phyloP scores from a whole-genome alignment of 2,797 vertebrate species.

The Rhodeus uyekii region DNA sequence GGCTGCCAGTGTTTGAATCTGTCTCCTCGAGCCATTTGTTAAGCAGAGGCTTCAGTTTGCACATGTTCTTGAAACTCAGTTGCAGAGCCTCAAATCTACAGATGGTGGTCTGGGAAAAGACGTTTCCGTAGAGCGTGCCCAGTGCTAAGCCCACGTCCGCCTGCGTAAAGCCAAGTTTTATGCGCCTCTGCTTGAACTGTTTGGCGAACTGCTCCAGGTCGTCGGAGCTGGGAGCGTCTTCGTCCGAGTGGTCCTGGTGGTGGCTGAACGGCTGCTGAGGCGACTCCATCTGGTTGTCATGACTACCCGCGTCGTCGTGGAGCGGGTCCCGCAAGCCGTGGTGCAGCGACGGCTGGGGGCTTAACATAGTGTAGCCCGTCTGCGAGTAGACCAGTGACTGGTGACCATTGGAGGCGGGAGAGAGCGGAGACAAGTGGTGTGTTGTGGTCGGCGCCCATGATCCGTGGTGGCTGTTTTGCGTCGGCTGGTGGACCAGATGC shows the following conservation, averaged over 20 bases:
- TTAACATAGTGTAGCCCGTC: slow-evolving; percentile 93
- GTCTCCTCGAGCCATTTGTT: slow-evolving; percentile 99
- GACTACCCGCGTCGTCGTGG: slow-evolving; percentile 85
- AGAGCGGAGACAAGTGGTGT: slow-evolving; percentile 92
- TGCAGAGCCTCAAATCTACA: slow-evolving; percentile 96
- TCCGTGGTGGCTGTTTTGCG: slow-evolving; percentile 82
- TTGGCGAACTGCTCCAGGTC: slow-evolving; percentile 98
- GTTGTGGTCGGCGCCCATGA: slow-evolving; percentile 88
- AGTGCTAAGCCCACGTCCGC: slow-evolving; percentile 94
- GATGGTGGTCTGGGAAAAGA: slow-evolving; percentile 97
- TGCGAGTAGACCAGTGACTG: slow-evolving; percentile 94
- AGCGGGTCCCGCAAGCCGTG: slow-evolving; percentile 91
- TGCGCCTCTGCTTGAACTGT: slow-evolving; percentile 95
- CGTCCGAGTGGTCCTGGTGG: slow-evolving; percentile 90
- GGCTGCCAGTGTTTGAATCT: slow-evolving; percentile 97
- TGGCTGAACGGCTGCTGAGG: slow-evolving; percentile 89
- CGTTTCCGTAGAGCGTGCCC: slow-evolving; percentile 94
- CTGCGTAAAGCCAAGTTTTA: slow-evolving; percentile 97
- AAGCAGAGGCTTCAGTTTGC: slow-evolving; percentile 94
- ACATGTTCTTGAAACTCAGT: slow-evolving; percentile 98
- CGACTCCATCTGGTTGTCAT: slow-evolving; percentile 89
- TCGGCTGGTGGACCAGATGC: slow-evolving; percentile 92
- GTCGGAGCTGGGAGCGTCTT: slow-evolving; percentile 94
- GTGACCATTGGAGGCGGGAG: slow-evolving; percentile 86
- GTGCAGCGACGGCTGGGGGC: slow-evolving; percentile 88